phyloP scores from a whole-genome alignment of 2,113 vertebrate genomes.

The Cyanoramphus novaezelandiae region DNA sequence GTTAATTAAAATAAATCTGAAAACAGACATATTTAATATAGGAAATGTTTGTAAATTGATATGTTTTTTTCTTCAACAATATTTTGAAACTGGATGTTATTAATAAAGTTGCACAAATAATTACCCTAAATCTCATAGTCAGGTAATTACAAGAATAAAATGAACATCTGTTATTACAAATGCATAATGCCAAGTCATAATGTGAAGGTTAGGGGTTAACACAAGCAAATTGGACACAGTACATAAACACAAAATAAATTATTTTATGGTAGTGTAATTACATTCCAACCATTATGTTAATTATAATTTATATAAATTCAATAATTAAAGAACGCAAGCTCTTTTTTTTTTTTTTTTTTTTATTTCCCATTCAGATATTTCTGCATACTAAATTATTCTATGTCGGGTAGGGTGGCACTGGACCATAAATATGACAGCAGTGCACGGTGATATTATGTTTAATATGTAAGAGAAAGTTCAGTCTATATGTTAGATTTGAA shows the following conservation, averaged over 20 bases:
- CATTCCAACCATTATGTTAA: slow-evolving; percentile 69
- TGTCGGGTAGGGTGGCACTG: background rate
- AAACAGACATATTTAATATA: slow-evolving; percentile 37
- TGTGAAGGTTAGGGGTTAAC: slow-evolving; percentile 72
- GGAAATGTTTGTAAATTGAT: slow-evolving; percentile 5
- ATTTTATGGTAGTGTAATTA: slow-evolving; percentile 67
- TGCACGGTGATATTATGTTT: slow-evolving; percentile 24
- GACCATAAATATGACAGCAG: slow-evolving; percentile 51
- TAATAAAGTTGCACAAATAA: slow-evolving; percentile 68
- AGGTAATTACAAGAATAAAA: slow-evolving; percentile 71
- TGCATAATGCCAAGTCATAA: slow-evolving; percentile 65
- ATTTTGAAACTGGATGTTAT: slow-evolving; percentile 35
- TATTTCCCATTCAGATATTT: slow-evolving; percentile 44
- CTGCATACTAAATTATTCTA: slow-evolving; percentile 20
- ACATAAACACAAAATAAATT: slow-evolving; percentile 74
- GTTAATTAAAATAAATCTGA: slow-evolving; percentile 67
- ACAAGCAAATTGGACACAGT: slow-evolving; percentile 69
- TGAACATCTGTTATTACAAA: slow-evolving; percentile 70
- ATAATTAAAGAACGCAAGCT: slow-evolving; percentile 73
- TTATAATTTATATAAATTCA: slow-evolving; percentile 75
- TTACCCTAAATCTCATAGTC: slow-evolving; percentile 45
- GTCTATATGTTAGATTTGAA: slow-evolving; percentile 24
- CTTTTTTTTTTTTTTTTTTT: slow-evolving; percentile 61
- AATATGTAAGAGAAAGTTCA: slow-evolving; percentile 23
- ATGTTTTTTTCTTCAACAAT: slow-evolving; percentile 8